Conservation (phyloP, 1,140 invertebrate genomes). For the Bombus consobrinus region DNA sequence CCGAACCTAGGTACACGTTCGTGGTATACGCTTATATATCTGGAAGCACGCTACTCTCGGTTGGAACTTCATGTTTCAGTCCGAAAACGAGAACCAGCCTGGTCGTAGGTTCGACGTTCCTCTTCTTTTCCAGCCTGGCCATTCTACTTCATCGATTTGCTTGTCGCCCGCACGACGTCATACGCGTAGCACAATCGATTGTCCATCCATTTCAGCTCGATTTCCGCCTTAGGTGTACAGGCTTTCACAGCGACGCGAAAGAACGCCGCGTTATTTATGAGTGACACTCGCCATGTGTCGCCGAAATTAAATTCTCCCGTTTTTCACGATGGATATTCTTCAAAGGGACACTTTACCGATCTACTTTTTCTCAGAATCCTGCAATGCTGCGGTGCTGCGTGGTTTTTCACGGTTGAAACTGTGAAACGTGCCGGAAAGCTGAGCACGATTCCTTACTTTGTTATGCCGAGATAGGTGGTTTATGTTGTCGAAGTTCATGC, state of each 20-base stretch:
- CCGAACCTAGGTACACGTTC: slow-evolving; percentile 21
- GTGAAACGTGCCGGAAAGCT: background rate
- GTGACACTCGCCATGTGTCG: slow-evolving; percentile 14
- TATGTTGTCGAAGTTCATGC: background rate
- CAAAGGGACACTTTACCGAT: background rate
- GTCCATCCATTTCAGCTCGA: slow-evolving; percentile 34
- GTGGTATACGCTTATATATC: background rate
- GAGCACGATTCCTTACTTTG: background rate
- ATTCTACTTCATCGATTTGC: background rate
- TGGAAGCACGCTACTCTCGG: background rate
- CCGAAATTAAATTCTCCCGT: slow-evolving; percentile 50
- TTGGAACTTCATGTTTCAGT: background rate
- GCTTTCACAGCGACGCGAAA: background rate
- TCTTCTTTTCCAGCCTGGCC: background rate
- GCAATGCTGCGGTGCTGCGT: background rate
- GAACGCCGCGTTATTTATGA: slow-evolving; percentile 39
- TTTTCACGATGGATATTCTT: background rate
- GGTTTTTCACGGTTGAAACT: background rate
- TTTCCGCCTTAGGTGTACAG: slow-evolving; percentile 23
- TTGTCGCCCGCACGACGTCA: background rate
- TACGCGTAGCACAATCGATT: slow-evolving; percentile 35
- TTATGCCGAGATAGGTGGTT: background rate
- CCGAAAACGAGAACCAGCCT: background rate
- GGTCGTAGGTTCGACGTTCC: background rate
- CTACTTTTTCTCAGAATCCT: background rate